Percentiles rank a stretch among this genome's conserved stretches.
These are phyloP conservation scores for Clanis bilineata DNA, from an alignment of 2,888 invertebrate genomes.

Conservation along the genomic window DNA sequence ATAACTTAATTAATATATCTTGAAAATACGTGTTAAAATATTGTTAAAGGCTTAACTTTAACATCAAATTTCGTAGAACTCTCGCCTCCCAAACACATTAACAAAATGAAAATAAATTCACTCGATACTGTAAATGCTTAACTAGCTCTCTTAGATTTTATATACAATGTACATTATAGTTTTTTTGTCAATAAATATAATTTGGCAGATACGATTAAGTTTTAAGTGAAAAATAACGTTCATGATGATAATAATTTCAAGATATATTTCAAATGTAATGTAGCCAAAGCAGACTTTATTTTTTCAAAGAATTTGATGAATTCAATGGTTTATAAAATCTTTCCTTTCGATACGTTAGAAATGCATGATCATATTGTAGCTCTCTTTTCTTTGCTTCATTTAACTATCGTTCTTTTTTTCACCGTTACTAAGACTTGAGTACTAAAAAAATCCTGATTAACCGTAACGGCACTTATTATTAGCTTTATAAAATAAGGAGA, in stretches of 20 bases:
- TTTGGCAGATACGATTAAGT: slow-evolving; percentile 21
- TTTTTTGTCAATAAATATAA: slow-evolving; percentile 15
- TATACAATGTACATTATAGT: slow-evolving; percentile 51
- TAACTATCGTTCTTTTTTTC: too few relatives aligned
- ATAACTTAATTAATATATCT: not conserved
- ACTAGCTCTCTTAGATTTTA: slow-evolving; percentile 27
- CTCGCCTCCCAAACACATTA: slow-evolving; percentile 3
- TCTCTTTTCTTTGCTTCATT: too few relatives aligned
- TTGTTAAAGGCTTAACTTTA: not conserved
- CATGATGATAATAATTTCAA: slow-evolving; percentile 6
- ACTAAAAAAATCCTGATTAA: too few relatives aligned
- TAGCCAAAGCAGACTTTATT: not conserved
- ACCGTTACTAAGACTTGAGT: too few relatives aligned
- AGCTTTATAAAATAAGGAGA: too few relatives aligned
- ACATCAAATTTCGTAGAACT: not conserved
- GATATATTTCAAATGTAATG: not conserved
- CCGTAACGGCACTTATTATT: too few relatives aligned
- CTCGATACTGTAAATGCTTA: slow-evolving; percentile 22
- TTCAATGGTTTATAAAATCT: not conserved
- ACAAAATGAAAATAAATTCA: slow-evolving; percentile 3
- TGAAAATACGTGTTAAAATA: not conserved
- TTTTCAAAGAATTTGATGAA: not conserved
- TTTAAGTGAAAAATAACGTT: slow-evolving; percentile 13
- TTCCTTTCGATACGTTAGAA: too few relatives aligned
- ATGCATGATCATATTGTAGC: too few relatives aligned